phyloP scores from a whole-genome alignment of 2,888 invertebrate genomes.

The Aphidoletes aphidimyza region DNA sequence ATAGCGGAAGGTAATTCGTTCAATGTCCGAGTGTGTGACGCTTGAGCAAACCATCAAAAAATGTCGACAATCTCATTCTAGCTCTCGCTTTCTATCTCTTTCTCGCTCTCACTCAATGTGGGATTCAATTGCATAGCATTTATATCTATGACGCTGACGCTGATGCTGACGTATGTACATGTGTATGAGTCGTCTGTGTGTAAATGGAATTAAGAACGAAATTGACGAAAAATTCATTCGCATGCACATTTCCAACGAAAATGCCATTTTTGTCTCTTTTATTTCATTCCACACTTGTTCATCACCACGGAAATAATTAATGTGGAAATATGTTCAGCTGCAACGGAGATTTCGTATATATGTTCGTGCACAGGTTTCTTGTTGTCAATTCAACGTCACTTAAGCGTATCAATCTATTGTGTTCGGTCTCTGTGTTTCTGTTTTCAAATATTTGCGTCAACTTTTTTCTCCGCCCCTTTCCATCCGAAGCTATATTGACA shows the following conservation, averaged over 20 bases:
- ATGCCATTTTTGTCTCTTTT: background rate
- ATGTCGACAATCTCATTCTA: constrained; percentile 19
- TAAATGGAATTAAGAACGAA: constrained; percentile 28
- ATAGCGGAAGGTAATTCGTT: constrained; percentile 47
- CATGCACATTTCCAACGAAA: background rate
- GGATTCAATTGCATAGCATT: too few relatives aligned
- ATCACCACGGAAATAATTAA: constrained; percentile 26
- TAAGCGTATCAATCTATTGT: too few relatives aligned
- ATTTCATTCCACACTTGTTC: background rate
- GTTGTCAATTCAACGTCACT: too few relatives aligned
- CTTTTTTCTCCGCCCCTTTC: background rate
- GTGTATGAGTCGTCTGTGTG: background rate
- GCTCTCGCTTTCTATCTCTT: too few relatives aligned
- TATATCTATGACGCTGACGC: too few relatives aligned
- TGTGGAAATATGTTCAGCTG: background rate
- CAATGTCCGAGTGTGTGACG: constrained; percentile 36
- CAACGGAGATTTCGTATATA: background rate
- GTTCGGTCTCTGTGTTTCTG: background rate
- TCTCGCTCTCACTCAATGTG: background rate
- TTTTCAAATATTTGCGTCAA: background rate
- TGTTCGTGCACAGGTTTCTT: background rate
- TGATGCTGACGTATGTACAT: too few relatives aligned
- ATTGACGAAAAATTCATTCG: background rate
- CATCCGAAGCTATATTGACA: background rate
- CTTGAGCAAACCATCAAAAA: constrained; percentile 41